Evolutionary conservation across 2,797 vertebrate genomes (phyloP), one percentile per base, ranked within the genome.

Genomic region (Lithobates pipiens): DNA sequence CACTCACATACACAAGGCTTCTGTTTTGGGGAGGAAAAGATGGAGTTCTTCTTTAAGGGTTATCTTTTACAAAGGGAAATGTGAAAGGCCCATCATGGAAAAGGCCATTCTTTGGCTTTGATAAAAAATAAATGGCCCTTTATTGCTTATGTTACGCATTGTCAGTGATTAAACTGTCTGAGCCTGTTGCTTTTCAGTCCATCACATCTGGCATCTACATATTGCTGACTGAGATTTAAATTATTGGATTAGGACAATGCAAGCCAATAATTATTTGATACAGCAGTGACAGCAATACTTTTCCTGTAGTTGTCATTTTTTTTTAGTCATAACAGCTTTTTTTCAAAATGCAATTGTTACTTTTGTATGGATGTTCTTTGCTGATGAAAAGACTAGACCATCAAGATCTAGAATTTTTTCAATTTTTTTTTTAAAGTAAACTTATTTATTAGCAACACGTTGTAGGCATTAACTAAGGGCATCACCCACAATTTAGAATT

Each of bases 231-330:
- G 25, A 70, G 39, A 69, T 69, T 16, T 23, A 34, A 67, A 69
- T 50, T 25, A 6, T 69, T 79, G 36, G 15, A 54, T 69, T 50
- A 69, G 42, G 69, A 69, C 61, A 79, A 70, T 34, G 11, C 68
- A 70, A 54, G 18, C 65, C 39, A 50, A 69, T 69, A 70, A 69
- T 79, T 79, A 29, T 44, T 23, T 69, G 77, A 79, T 70, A 25
- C 57, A 39, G 21, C 70, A 61, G 29, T 16, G 36, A 39, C 25
- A 16, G 5, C 15, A 39, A 23, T 44, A 29, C 73, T 23, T 34
- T 42, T 81, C 29, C 61, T 39, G 23, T 46, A 63, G 73, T 74
- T 61, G 42, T 65, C 23, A 54, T 80, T 27, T 57, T 36, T 61
- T 23, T 61, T 73, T 42, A 61, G 29, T 34, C 32, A 57, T 57